Evolutionary conservation across 2,888 invertebrate genomes (phyloP), one percentile per base, ranked within the genome.

Genomic region (Himalopsyche tibetana): DNA sequence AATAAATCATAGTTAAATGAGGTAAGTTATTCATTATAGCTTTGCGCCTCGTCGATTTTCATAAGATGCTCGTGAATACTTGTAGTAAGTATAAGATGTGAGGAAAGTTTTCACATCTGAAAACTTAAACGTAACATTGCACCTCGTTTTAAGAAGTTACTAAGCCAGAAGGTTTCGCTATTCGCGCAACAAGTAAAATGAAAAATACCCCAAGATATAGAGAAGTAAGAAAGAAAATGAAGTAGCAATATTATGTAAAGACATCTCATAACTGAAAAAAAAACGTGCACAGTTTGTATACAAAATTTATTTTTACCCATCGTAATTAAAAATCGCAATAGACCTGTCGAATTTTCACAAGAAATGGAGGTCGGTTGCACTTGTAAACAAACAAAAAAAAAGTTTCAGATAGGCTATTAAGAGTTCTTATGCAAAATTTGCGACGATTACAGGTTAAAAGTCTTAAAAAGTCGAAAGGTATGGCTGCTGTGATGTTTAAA

Each of bases 111-210:
- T 69, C 69, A 28, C 9, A 69, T 36, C 11, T 28, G 69, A 69
- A 69, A 63, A 74, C 28, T 74, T 74, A 38, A 74, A 38, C 74
- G 36, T 74, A 74, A 74, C 38, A 74, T 9, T 69, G 69, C 69
- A 69, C 69, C 69, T 69, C 36, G 69, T 69, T 69, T 28, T 3
- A 19, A 12, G 15, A 38, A 36, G 28, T 74, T 36, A 74, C 74
- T 74, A 5, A 15, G 15, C 19, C 74, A 38, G 74, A 45, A 80
- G 5, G 4, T 11, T 19, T 38, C 80, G 51, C 80, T 17, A 45
- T n/a, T 45, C n/a, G 69, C n/a, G 83, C 83, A 83, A 83, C 83
- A 83, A 69, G 83, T 74, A 74, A 74, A 83, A 83, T 74, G 69
- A 83, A 83, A 83, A 74, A 83, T 69, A 42, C 17, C 17, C 36